Base-by-base conservation (phyloP, 2,888 invertebrate genomes). In the Chalcosyrphus nemorum region DNA sequence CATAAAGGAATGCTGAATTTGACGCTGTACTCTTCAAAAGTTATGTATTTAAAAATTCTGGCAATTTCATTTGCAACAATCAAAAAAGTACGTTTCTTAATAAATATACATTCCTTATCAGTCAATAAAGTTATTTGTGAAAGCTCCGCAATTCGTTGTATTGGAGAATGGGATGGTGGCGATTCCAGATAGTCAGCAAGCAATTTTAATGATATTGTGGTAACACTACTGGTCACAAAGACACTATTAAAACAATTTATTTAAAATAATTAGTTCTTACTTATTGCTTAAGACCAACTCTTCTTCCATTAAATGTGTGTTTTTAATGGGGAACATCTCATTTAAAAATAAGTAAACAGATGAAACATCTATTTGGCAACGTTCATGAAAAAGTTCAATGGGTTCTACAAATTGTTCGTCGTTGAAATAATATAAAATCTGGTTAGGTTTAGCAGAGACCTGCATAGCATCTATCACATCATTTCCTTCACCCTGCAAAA, bases 11-110 rank as follows among this genome's bases (percentile, higher is more conserved):
- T 68, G 13, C 2, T 7, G 9, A 82, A 78, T 0, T 57, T n/a
- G 5, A 82, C 72, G 7, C n/a, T 24, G n/a, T 78, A 82, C 11
- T 78, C 61, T 19, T 41, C 56, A 17, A 41, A 82, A 1, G 82
- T 82, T 6, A 82, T 27, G 11, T 56, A 72, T 0, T 52, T 66
- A 1, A 78, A 82, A 21, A 82, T 72, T 9, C 32, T 13, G 5
- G 56, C 72, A 35, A 61, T 82, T 5, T 72, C 72, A 35, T 82
- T 82, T 19, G 72, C 72, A 9, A 82, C 45, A 13, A 27, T 27
- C 2, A 82, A 5, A 17, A 78, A 82, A 15, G 41, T 35, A 2
- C 68, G 41, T 43, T 21, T 78, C 11, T 56, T 61, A 21, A 50
- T 19, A 0, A 43, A 1, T 17, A 63, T 41, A 7, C 19, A 47